Evolutionary conservation across 1,140 invertebrate genomes (phyloP), one percentile per base, ranked within the genome.

Genomic region (Bombus soroeensis): DNA sequence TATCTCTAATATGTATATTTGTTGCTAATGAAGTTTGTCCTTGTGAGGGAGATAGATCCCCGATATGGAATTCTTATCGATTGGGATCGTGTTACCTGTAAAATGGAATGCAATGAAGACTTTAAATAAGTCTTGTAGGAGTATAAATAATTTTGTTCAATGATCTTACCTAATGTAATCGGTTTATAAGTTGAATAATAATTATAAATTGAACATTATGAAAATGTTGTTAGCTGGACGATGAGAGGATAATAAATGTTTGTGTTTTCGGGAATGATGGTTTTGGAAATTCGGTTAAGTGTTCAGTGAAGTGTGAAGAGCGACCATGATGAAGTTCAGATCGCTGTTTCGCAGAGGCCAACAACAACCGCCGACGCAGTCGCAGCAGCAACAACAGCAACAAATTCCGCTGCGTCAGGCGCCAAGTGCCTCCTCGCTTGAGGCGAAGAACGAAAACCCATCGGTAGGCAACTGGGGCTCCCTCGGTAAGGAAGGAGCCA

Each of bases 321-420:
- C 93, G 95, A 96, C 96, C 95, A 97, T 97, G 97, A 97, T 97
- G 96, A 97, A 97, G 96, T 97, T 97, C 94, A 97, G 97, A 96
- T 97, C 97, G 92, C 96, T 97, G 93, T 97, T 97, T 96, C 97
- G 97, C 96, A 97, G 97, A 96, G 97, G 97, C 91, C 94, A 93
- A 73, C 92, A 91, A 81, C 91, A 93, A 78, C 93, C 93, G 62
- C 92, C 91, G 79, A 95, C 81, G 93, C 96, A 86, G 95, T 96
- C 57, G 93, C 96, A 86, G 94, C 96, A 96, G 95, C 95, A 96
- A 85, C 91, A 96, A 88, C 95, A 96, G 86, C 96, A 96, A 93
- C 96, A 96, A 89, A 94, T 96, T n/a, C 94, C 95, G 53, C 95
- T 95, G 66, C 89, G 88, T 18, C 93, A 94, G 10, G 89, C 92